These are phyloP conservation scores for Aeoliscus strigatus DNA, from an alignment of 2,797 vertebrate species.

Conservation along the genomic window DNA sequence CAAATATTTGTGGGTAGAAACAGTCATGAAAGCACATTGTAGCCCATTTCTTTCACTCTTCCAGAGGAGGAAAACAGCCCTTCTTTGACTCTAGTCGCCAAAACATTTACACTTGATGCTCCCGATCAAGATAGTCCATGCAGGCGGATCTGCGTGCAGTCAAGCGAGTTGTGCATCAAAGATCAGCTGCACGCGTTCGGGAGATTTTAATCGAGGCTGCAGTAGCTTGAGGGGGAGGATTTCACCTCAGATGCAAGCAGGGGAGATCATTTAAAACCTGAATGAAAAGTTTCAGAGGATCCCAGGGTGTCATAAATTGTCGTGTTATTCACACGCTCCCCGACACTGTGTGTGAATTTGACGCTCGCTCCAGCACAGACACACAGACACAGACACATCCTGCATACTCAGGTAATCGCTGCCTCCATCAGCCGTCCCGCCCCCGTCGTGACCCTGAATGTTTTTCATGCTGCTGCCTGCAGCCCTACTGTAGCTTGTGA, in stretches of 20 bases:
- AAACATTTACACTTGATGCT: constrained; percentile 31
- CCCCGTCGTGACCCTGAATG: constrained; percentile 3
- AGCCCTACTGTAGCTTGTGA: constrained; percentile 1
- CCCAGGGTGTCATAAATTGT: too few species aligned
- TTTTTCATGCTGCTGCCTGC: constrained; percentile 2
- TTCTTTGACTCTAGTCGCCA: constrained; percentile 9
- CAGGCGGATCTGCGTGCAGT: constrained; percentile 5
- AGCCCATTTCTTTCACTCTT: constrained; percentile 36
- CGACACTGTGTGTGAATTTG: too few species aligned
- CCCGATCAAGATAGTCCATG: constrained; percentile 16
- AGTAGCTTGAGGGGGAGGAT: constrained; percentile 5
- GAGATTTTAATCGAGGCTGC: constrained; percentile 39
- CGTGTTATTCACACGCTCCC: too few species aligned
- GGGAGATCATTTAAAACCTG: too few species aligned
- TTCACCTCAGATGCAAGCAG: neutral
- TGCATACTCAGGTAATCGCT: constrained; percentile 32
- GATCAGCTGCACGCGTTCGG: constrained; percentile 15
- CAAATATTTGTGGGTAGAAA: constrained; percentile 65
- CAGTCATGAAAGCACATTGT: constrained; percentile 15
- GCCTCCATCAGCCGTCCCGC: constrained; percentile 26
- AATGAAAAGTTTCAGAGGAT: too few species aligned
- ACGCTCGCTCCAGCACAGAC: too few species aligned
- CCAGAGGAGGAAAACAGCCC: constrained; percentile 15
- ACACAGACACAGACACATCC: too few species aligned
- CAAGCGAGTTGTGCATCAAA: neutral